Evolutionary conservation across 2,888 invertebrate species (phyloP).

Genomic region (Fragum sueziense): DNA sequence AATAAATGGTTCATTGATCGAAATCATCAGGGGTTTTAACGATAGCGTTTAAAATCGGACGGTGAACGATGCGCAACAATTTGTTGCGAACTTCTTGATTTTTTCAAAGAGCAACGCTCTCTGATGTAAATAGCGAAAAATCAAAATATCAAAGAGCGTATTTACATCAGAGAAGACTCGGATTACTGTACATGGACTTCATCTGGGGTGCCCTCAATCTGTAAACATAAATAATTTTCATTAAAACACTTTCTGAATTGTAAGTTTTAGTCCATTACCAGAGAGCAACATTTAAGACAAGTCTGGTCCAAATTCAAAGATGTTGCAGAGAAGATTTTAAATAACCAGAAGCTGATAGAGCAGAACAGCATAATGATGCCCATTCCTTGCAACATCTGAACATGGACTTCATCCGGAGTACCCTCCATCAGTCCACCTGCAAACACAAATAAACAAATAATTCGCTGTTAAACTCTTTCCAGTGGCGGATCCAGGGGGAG

Average conservation of each 20-base stretch:
- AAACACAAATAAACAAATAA: no score
- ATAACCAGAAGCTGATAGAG: constrained; percentile 40
- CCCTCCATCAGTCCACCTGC: constrained; percentile 37
- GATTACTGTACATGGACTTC: no score
- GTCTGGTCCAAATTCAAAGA: not conserved
- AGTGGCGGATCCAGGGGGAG: no score
- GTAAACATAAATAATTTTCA: not conserved
- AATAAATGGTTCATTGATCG: no score
- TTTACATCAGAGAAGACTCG: no score
- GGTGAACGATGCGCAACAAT: no score
- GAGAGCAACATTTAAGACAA: not conserved
- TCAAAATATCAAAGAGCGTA: no score
- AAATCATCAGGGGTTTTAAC: no score
- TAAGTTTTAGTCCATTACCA: not conserved
- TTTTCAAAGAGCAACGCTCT: no score
- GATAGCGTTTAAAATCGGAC: no score
- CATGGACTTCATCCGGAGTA: constrained; percentile 34
- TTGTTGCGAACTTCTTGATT: no score
- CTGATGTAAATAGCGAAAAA: no score
- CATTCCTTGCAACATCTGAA: constrained; percentile 15
- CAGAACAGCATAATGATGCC: constrained; percentile 41
- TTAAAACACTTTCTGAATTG: not conserved
- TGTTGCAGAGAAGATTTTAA: constrained; percentile 33
- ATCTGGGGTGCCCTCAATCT: constrained; percentile 37
- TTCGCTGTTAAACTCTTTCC: not conserved